Evolutionary conservation across 2,888 invertebrate species (phyloP).

Genomic region (Toxonevra muliebris): DNA sequence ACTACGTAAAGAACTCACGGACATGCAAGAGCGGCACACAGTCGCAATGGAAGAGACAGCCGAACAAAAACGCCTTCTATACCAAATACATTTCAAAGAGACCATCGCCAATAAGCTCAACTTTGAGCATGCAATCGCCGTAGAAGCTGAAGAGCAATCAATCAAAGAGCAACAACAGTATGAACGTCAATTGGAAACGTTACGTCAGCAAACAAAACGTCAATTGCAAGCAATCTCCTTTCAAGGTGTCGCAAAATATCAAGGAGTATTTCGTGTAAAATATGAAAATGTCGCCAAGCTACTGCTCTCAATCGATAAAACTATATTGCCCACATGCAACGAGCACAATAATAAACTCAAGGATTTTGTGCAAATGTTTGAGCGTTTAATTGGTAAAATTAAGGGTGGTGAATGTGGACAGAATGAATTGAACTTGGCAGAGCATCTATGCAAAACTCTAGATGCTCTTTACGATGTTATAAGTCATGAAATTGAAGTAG

Average conservation of each 20-base stretch:
- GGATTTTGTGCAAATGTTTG: constrained; percentile 53
- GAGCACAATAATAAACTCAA: constrained; percentile 63
- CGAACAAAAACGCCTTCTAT: constrained; percentile 35
- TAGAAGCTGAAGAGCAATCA: constrained; percentile 52
- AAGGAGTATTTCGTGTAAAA: constrained; percentile 68
- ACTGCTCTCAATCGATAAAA: constrained; percentile 64
- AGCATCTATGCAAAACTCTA: constrained; percentile 64
- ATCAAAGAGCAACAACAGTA: constrained; percentile 45
- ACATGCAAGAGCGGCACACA: constrained; percentile 56
- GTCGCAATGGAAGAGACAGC: constrained; percentile 33
- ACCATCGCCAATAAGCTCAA: constrained; percentile 41
- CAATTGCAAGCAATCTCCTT: constrained; percentile 59
- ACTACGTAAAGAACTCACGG: constrained; percentile 46
- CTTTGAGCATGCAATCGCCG: constrained; percentile 46
- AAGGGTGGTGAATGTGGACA: constrained; percentile 64
- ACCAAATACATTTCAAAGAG: constrained; percentile 32
- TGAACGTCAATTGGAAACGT: constrained; percentile 46
- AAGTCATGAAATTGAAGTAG: constrained; percentile 48
- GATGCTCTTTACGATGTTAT: constrained; percentile 67
- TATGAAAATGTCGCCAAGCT: constrained; percentile 69
- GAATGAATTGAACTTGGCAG: constrained; percentile 70
- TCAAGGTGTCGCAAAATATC: constrained; percentile 69
- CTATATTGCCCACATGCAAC: constrained; percentile 56
- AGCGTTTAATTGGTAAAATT: constrained; percentile 53
- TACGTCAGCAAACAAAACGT: constrained; percentile 49